These are phyloP conservation scores for Mayetiola destructor DNA, from an alignment of 2,888 invertebrate genomes.

Conservation along the genomic window DNA sequence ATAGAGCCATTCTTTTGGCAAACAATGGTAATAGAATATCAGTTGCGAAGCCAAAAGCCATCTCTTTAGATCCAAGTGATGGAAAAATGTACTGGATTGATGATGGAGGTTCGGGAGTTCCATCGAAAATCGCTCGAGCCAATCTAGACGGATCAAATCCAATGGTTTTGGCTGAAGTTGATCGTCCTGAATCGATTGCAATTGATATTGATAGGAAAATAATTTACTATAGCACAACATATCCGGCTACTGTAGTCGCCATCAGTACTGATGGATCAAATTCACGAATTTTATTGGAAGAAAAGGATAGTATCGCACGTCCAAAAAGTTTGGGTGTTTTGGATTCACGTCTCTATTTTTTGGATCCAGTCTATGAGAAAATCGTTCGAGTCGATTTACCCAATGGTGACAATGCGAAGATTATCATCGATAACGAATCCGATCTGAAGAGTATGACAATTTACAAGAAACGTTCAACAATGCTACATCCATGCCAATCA, in stretches of 20 bases:
- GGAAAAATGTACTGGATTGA: slow-evolving; percentile 95
- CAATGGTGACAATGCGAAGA: slow-evolving; percentile 58
- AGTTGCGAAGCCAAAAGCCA: slow-evolving; percentile 72
- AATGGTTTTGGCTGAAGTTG: slow-evolving; percentile 53
- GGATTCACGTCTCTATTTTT: slow-evolving; percentile 66
- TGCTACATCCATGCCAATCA: slow-evolving; percentile 69
- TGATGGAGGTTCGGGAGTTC: slow-evolving; percentile 79
- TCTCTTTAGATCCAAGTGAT: slow-evolving; percentile 83
- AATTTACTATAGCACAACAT: slow-evolving; percentile 76
- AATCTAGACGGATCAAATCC: slow-evolving; percentile 87
- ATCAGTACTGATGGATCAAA: slow-evolving; percentile 61
- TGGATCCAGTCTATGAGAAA: slow-evolving; percentile 82
- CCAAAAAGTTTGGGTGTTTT: slow-evolving; percentile 72
- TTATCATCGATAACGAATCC: slow-evolving; percentile 69
- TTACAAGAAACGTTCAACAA: slow-evolving; percentile 67
- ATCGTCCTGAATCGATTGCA: slow-evolving; percentile 69
- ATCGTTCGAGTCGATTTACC: slow-evolving; percentile 72
- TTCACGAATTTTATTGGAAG: slow-evolving; percentile 49
- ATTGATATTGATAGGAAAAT: slow-evolving; percentile 69
- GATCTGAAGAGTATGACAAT: slow-evolving; percentile 77
- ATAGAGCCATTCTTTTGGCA: slow-evolving; percentile 70
- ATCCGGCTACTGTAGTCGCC: slow-evolving; percentile 53
- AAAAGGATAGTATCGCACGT: slow-evolving; percentile 53
- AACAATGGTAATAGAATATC: slow-evolving; percentile 78
- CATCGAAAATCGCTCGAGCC: slow-evolving; percentile 74